Evolutionary conservation across 2,113 vertebrate species (phyloP).

Genomic region (Mesocricetus auratus): DNA sequence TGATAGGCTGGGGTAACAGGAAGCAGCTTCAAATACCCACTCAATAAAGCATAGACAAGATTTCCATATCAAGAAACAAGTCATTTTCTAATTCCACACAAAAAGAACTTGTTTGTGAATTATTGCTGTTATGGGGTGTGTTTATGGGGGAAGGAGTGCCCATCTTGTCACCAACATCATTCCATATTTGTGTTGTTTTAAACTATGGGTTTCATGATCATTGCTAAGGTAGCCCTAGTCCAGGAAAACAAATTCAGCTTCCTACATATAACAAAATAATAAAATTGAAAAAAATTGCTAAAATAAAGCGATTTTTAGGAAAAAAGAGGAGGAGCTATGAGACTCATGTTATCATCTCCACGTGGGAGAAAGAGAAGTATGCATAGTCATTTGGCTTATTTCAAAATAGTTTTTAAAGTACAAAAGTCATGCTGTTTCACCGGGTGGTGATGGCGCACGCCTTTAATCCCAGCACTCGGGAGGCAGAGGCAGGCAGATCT

Average conservation of each 20-base stretch:
- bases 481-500: no score
- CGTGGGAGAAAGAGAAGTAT: no score
- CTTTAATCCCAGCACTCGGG: no score
- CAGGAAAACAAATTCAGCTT: background rate
- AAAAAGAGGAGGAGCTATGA: background rate
- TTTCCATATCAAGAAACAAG: background rate
- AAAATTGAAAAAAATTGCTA: background rate
- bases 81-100: background rate
- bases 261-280: background rate
- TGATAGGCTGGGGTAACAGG: no score
- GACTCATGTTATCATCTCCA: background rate
- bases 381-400: background rate
- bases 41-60: background rate
- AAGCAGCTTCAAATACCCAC: background rate
- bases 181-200: background rate
- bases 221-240: background rate
- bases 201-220: no score
- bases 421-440: no score
- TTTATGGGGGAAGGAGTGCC: background rate
- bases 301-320: background rate
- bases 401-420: slow-evolving; percentile 1
- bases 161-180: background rate
- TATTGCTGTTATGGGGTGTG: background rate
- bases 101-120: background rate
- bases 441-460: no score